Conservation (phyloP, 2,113 vertebrate species). For the Laticauda laticaudata region DNA sequence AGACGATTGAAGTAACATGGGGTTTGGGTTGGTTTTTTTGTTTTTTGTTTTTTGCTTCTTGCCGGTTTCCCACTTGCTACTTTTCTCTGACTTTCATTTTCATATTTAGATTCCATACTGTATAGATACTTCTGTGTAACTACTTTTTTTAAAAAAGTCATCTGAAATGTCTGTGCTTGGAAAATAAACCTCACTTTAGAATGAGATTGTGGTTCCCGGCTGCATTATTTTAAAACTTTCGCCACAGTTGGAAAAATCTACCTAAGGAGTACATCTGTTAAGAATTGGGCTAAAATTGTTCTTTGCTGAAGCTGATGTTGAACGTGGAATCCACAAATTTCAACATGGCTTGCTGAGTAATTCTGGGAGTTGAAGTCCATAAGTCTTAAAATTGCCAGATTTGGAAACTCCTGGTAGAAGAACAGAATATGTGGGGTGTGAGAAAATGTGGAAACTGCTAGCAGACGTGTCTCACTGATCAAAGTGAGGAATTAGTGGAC, state of each 20-base stretch:
- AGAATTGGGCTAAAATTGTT: neutral
- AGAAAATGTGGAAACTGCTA: neutral
- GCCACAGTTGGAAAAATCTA: neutral
- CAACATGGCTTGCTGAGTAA: neutral
- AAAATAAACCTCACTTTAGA: slow-evolving; percentile 11
- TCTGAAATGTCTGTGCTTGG: neutral
- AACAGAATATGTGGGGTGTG: neutral
- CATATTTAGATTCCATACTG: neutral
- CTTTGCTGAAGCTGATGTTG: neutral
- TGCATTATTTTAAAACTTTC: neutral
- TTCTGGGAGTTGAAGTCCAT: neutral
- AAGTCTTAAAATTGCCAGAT: neutral
- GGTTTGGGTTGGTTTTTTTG: too few relatives aligned
- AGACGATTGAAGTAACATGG: neutral
- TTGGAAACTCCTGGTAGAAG: neutral
- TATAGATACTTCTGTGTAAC: neutral
- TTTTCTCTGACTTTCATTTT: neutral
- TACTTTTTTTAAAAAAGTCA: neutral
- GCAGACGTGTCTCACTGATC: neutral
- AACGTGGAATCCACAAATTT: neutral
- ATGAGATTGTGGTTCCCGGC: neutral
- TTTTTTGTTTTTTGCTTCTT: neutral
- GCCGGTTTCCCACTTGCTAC: fast-evolving
- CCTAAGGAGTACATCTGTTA: neutral
- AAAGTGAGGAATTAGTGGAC: neutral